Base-by-base conservation (phyloP, 2,888 invertebrate genomes). In the Cephus runcator region DNA sequence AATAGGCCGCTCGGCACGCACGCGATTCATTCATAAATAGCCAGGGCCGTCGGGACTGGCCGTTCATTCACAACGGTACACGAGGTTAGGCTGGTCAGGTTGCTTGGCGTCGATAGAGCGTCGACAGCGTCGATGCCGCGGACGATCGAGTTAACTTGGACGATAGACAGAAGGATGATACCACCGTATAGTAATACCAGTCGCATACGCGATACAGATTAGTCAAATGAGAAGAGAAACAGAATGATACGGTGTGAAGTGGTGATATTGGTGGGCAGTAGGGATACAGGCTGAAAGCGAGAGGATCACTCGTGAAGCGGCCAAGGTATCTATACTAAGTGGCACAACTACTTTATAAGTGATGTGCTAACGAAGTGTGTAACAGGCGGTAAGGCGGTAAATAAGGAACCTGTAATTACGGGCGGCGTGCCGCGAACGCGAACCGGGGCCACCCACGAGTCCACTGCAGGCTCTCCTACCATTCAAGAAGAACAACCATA, bases 361-460 rank as follows among this genome's bases (percentile, higher is more conserved):
- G 89, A 90, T 88, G 89, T 87, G 90, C 88, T 91, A 90, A 91
- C 90, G 89, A 90, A 91, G 90, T 90, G 90, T 90, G 90, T 90
- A 90, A 90, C 90, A 90, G 89, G 88, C 90, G 89, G 88, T 90
- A 90, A 90, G 89, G 88, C 90, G 89, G 88, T 90, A 90, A 90
- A 90, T 90, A 90, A 90, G 89, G 90, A 91, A 90, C 90, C 90
- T 88, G 89, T 90, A 91, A 90, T 91, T 91, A 91, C 86, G 89
- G 85, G 79, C 86, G 86, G 87, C 85, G 87, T 81, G 86, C 83
- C 84, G 86, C 85, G 84, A 79, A 85, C 84, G 83, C 79, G 83
- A 77, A 84, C 83, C 40, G 35, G 82, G 87, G 88, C 88, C 89
- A 88, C 88, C 89, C 89, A 88, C 88, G 88, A 85, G 85, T 76